Evolutionary conservation across 2,113 vertebrate genomes (phyloP), one percentile per base, ranked within the genome.

Genomic region (Paralichthys olivaceus): DNA sequence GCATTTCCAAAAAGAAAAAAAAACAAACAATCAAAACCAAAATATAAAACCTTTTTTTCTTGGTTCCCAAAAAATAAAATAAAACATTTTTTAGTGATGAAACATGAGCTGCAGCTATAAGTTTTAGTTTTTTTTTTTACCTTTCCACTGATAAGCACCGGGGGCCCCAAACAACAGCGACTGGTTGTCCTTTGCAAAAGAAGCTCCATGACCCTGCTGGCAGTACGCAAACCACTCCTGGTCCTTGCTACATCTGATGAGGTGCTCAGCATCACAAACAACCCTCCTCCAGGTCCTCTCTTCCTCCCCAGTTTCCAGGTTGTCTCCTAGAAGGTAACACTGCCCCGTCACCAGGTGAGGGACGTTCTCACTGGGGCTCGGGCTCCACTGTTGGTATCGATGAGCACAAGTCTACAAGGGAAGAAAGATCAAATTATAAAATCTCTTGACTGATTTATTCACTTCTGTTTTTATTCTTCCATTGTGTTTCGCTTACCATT

Each of bases 131-230:
- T n/a, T n/a, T n/a, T n/a, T 23, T 51, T 53, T 95, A 98, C 97
- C 97, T 97, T 96, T 97, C 97, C 97, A 98, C 62, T 96, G 95
- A 23, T 97, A 98, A 49, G 96, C 96, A 53, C 97, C 97, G 0
- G 97, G 96, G 11, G 95, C 96, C 80, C 96, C 96, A 90, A 96
- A 97, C 17, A 96, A 90, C 80, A 97, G 85, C 62, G 97, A 96
- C 28, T 90, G 92, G 56, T 92, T 95, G 87, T 97, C 96, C 87
- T 94, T 96, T 80, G 96, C 96, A 80, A 98, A 98, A 62, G 96
- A 93, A 29, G 96, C 96, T 72, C 96, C 96, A 45, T 97, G 95
- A 34, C 97, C 97, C 91, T 98, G 97, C 83, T 98, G 97, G 83
- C 97, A 98, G 81, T 95, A 97, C 23, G 95, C 96, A 87, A 98